Conservation (phyloP, 2,888 invertebrate species). For the Neoascia interrupta region DNA sequence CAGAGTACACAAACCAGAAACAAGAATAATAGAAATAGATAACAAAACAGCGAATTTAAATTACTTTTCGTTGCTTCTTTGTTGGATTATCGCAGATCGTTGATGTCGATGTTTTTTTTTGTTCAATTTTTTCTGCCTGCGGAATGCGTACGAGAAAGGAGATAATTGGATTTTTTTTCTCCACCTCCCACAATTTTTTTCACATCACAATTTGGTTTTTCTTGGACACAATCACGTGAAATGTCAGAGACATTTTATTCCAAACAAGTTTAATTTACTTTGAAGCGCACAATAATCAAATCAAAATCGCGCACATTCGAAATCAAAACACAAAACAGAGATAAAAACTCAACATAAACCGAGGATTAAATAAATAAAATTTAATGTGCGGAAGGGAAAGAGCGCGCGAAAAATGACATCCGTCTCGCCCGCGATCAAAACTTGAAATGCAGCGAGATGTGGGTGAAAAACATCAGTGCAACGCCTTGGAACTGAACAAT, state of each 20-base stretch:
- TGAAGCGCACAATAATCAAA: conserved; percentile 2
- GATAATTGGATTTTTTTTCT: conserved; percentile 10
- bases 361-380: conserved; percentile 26
- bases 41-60: conserved; percentile 43
- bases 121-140: conserved; percentile 10
- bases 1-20: conserved; percentile 31
- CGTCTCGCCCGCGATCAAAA: conserved; percentile 40
- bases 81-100: conserved; percentile 49
- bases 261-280: too few species aligned
- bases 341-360: conserved; percentile 22
- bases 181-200: conserved; percentile 22
- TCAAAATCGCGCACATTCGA: conserved; percentile 5
- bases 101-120: conserved; percentile 2
- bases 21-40: conserved; percentile 47
- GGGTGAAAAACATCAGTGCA: conserved; percentile 11
- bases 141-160: background rate
- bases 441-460: conserved; percentile 43
- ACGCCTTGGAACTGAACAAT: background rate
- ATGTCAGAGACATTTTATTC: conserved; percentile 47
- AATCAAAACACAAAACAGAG: conserved; percentile 15
- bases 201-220: conserved; percentile 36
- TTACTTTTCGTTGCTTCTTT: conserved; percentile 42
- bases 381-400: conserved; percentile 32
- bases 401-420: conserved; percentile 47
- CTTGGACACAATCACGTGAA: conserved; percentile 23